These are phyloP conservation scores for Crotalus horridus DNA, from an alignment of 2,113 vertebrate genomes.

Conservation along the genomic window DNA sequence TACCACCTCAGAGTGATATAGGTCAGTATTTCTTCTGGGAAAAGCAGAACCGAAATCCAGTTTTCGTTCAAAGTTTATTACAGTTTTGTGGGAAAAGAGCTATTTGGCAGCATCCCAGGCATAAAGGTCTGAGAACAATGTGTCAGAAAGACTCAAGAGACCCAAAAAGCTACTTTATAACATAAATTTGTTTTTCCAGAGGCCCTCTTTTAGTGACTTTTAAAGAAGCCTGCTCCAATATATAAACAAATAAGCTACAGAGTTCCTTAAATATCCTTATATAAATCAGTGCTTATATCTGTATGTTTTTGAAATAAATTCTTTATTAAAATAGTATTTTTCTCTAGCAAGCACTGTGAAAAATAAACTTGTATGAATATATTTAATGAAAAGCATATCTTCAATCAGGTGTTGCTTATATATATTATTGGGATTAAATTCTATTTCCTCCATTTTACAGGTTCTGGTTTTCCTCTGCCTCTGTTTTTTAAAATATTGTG, in stretches of 20 bases:
- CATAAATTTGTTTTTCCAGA: constrained; percentile 21
- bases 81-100: constrained; percentile 65
- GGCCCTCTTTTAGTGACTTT: constrained; percentile 46
- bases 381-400: constrained; percentile 27
- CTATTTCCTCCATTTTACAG: constrained; percentile 21
- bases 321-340: background rate
- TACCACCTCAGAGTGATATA: constrained; percentile 6
- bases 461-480: constrained; percentile 32
- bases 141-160: constrained; percentile 50
- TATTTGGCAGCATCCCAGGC: constrained; percentile 60
- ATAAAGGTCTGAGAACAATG: constrained; percentile 62
- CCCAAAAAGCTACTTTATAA: constrained; percentile 50
- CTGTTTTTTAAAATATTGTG: constrained; percentile 12
- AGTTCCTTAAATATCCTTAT: background rate
- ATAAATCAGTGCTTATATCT: constrained; percentile 10
- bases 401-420: constrained; percentile 24
- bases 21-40: constrained; percentile 48
- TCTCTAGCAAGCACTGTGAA: constrained; percentile 25
- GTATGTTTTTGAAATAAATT: background rate
- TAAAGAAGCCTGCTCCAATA: constrained; percentile 23
- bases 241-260: background rate
- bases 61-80: constrained; percentile 49
- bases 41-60: constrained; percentile 45
- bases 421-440: constrained; percentile 2
- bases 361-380: constrained; percentile 17